Conservation (phyloP, 1,140 invertebrate genomes). For the Orchestia grillus region DNA sequence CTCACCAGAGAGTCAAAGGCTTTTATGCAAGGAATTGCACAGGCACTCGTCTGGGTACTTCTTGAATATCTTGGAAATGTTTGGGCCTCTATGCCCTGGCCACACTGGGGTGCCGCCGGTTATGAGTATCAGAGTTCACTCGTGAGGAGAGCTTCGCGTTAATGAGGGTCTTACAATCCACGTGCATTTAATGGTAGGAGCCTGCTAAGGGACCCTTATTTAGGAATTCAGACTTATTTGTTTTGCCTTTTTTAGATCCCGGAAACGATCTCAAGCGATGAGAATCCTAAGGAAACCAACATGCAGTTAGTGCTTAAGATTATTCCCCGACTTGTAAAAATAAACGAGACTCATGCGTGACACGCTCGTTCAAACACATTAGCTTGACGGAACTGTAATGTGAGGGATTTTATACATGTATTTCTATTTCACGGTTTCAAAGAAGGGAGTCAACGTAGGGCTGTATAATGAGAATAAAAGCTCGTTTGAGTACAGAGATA, state of each 20-base stretch:
- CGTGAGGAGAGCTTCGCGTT: no score
- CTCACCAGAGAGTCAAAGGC: no score
- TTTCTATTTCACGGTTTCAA: background rate
- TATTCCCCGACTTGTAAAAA: background rate
- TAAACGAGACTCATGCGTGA: background rate
- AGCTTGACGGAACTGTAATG: background rate
- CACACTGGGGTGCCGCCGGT: no score
- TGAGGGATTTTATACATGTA: background rate
- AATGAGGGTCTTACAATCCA: background rate
- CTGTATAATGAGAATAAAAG: background rate
- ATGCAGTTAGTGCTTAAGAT: background rate
- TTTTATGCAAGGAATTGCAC: no score
- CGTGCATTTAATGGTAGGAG: background rate
- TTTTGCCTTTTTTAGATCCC: background rate
- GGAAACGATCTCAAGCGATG: background rate
- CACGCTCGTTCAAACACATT: background rate
- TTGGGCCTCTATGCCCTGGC: no score
- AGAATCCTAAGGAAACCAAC: background rate
- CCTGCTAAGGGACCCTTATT: background rate
- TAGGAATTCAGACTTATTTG: background rate
- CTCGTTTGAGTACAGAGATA: background rate
- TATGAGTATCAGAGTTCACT: background rate
- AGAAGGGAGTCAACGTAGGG: background rate
- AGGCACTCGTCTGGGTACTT: no score
- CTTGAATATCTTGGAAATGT: no score